Conservation (phyloP, 1,140 invertebrate species). For the Scaptomyza pallida region DNA sequence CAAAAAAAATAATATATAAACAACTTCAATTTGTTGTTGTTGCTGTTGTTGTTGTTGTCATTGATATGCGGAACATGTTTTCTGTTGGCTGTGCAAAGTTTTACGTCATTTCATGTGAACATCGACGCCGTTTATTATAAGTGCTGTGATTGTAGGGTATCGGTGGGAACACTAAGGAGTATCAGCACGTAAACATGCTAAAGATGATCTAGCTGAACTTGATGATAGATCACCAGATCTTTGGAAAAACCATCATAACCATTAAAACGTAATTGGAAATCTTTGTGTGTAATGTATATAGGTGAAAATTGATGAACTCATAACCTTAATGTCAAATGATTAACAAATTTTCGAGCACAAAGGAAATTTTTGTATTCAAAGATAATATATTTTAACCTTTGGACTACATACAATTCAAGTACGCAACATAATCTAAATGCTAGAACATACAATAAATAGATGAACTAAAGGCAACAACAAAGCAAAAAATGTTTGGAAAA, state of each 20-base stretch:
- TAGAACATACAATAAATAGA: conserved; percentile 30
- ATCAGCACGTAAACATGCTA: background rate
- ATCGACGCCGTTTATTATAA: conserved; percentile 49
- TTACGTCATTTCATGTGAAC: conserved; percentile 69
- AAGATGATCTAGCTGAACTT: background rate
- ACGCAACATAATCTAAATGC: conserved; percentile 1
- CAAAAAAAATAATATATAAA: conserved; percentile 22
- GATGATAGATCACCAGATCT: no score
- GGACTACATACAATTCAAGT: no score
- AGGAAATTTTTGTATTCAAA: no score
- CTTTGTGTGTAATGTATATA: no score
- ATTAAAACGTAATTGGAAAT: no score
- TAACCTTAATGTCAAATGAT: no score
- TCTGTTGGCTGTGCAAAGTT: conserved; percentile 64
- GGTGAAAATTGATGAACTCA: no score
- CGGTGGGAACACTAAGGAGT: background rate
- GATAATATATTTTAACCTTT: conserved; percentile 1
- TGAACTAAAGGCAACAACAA: conserved; percentile 14
- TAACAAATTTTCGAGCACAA: no score
- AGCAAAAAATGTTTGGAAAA: background rate
- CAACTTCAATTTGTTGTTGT: conserved; percentile 38
- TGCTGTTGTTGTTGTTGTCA: conserved; percentile 47
- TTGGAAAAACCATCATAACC: no score
- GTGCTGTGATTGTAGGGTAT: conserved; percentile 52
- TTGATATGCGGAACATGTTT: conserved; percentile 82